Base-by-base conservation (phyloP, 2,797 vertebrate genomes). In the Geotrypetes seraphini region DNA sequence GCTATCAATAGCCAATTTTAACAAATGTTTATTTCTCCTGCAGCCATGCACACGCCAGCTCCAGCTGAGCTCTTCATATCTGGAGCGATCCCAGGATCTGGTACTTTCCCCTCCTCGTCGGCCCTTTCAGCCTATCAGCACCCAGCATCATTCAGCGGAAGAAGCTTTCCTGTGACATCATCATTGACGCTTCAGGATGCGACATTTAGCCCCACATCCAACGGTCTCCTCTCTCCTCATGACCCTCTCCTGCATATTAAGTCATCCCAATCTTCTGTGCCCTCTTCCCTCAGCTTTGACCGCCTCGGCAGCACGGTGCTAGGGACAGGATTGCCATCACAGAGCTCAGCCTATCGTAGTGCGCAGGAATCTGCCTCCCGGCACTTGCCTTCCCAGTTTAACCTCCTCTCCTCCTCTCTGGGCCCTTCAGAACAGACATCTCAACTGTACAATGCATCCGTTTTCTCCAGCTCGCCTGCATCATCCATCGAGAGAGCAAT, bases 51-150 rank as follows among this genome's bases (percentile, higher is more conserved):
- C 70, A 92, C 91, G 6, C 89, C 92, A 28, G 91, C 85, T 31
- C 92, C 91, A 23, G 88, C 92, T 55, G 91, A 96, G 36, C 85
- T 96, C 4, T 96, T 96, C 78, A 96, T 96, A 72, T 95, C 92
- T 12, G 90, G 92, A 4, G 89, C 91, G 12, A 75, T 94, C 19
- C 91, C 92, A 5, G 91, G 84, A 48, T 93, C 92, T 36, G 89
- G 90, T 27, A 92, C 91, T 7, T 96, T 96, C 50, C 87, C 92
- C 4, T 91, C 92, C 5, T 96, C 92, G 7, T 93, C 91, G 7
- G 90, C 91, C 13, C 84, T 96, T 26, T 92, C 91, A 20, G 90
- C 92, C 33, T 96, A 96, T 78, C 92, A 96, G 55, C 92, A 96
- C 74, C 90, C 92, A 3, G 90, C 88, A 25, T 88, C 92, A 3